phyloP scores from a whole-genome alignment of 2,888 invertebrate genomes.

The Sericinus montela region DNA sequence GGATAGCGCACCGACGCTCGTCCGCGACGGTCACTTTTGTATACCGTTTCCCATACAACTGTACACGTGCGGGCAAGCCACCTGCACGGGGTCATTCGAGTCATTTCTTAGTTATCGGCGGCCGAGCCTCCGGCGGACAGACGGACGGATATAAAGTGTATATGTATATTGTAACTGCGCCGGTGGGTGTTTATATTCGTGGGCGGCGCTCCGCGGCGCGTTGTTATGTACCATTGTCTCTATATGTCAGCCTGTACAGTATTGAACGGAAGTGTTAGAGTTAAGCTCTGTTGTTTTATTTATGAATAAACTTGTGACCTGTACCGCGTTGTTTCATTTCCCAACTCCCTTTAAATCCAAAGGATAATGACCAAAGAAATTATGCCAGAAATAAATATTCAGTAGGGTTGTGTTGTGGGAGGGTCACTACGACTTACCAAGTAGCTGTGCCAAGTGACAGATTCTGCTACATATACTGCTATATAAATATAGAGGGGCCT shows the following conservation, averaged over 20 bases:
- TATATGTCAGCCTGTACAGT: constrained; percentile 68
- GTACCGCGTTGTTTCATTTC: constrained; percentile 2
- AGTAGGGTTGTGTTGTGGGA: too few relatives aligned
- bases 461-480: too few relatives aligned
- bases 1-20: not conserved
- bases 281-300: constrained; percentile 24
- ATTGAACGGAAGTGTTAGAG: constrained; percentile 72
- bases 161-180: not conserved
- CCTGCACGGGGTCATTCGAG: not conserved
- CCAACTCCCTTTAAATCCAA: not conserved
- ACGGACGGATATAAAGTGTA: not conserved
- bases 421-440: too few relatives aligned
- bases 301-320: constrained; percentile 20
- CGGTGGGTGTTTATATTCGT: not conserved
- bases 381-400: too few relatives aligned
- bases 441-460: too few relatives aligned
- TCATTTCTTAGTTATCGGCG: constrained; percentile 1
- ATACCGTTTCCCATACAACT: not conserved
- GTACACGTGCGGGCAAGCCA: too few relatives aligned
- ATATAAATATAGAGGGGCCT: too few relatives aligned
- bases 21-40: not conserved
- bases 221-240: constrained; percentile 54
- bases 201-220: not conserved
- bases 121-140: not conserved
- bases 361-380: too few relatives aligned